Evolutionary conservation across 2,113 vertebrate genomes (phyloP), one percentile per base, ranked within the genome.

Genomic region (Dipodomys spectabilis): DNA sequence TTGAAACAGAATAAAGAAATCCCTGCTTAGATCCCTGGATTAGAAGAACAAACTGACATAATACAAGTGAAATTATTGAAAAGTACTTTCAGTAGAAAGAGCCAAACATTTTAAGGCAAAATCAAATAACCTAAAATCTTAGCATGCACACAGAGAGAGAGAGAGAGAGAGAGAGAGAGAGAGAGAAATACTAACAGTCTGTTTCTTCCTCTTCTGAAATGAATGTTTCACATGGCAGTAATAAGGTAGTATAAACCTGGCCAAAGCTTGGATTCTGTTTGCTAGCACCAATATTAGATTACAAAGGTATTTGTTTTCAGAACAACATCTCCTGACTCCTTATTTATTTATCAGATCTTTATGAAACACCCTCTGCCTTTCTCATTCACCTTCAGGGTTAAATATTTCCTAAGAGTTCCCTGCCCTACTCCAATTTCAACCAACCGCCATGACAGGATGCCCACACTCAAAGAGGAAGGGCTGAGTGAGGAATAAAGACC

Each of bases 121-220:
- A 72, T 32, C 25, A 87, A 90, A 19, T 69, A 64, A 28, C 78
- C 44, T 67, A 71, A 83, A 78, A 7, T 79, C 25, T 65, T 45
- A 81, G 5, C 27, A 16, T 57, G 53, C 15, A 57, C 15, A 18
- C 53, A 18, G 35, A 35, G 35, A 35, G 35, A 35, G 5, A 39
- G 39, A 6, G 39, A 39, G 39, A 39, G 39, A 39, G 39, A 39
- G 39, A 39, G 39, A 39, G 39, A 39, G 5, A 39, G 39, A 39
- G 39, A 39, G 39, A 49, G 45, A 80, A 57, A 57, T 57, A 68
- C 81, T 67, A 79, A 25, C 23, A 9, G 32, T 44, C 73, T 87
- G 35, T 53, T 92, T 75, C 77, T 62, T 82, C n/a, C 74, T 91
- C 44, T 92, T 75, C 68, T 57, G 35, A 85, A 72, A 73, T 90